phyloP scores from a whole-genome alignment of 2,113 vertebrate genomes.

The Lepisosteus oculatus region DNA sequence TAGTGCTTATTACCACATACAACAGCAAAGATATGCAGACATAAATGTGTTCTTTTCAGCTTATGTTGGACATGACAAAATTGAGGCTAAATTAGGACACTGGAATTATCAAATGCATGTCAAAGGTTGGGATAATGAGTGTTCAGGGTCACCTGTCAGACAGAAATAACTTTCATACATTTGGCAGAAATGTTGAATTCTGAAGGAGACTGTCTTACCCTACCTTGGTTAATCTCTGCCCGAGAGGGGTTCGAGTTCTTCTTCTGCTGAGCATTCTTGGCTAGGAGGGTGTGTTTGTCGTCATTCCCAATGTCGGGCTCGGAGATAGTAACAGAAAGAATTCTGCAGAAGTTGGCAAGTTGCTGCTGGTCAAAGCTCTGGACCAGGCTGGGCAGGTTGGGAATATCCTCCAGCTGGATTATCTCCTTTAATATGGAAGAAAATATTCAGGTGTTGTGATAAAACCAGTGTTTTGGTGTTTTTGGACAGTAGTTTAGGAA shows the following conservation, averaged over 20 bases:
- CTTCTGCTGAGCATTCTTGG: conserved; percentile 94
- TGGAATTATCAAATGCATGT: too few species aligned
- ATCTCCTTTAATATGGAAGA: conserved; percentile 73
- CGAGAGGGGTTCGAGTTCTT: conserved; percentile 82
- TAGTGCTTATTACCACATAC: too few species aligned
- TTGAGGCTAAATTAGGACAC: too few species aligned
- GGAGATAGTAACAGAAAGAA: conserved; percentile 95
- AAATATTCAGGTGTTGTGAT: too few species aligned
- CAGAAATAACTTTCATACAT: neutral
- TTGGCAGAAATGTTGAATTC: neutral
- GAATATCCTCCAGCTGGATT: conserved; percentile 95
- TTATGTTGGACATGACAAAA: too few species aligned
- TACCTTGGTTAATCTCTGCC: conserved; percentile 96
- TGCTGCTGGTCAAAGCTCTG: conserved; percentile 98
- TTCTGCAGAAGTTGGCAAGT: conserved; percentile 96
- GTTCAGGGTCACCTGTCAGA: neutral
- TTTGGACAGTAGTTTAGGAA: too few species aligned
- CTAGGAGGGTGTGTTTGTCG: conserved; percentile 93
- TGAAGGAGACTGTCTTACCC: neutral
- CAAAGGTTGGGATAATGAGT: too few species aligned
- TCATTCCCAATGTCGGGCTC: conserved; percentile 93
- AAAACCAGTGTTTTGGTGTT: too few species aligned
- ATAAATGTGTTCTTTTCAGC: too few species aligned
- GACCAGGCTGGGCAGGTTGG: conserved; percentile 84
- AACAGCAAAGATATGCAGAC: too few species aligned